Conservation (phyloP, 2,888 invertebrate species). For the Amiota minor region DNA sequence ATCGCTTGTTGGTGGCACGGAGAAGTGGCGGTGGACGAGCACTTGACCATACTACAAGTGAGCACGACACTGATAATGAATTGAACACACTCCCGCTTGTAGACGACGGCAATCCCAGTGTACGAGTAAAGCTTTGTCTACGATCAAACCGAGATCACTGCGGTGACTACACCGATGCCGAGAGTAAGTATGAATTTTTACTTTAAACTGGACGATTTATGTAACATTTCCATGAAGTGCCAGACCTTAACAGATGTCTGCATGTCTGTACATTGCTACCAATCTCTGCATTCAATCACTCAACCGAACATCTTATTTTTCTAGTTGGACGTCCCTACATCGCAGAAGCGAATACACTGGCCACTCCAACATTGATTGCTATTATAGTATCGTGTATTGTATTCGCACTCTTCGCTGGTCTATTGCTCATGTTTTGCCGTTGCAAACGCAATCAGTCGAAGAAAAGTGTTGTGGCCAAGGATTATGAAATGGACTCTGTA, state of each 20-base stretch:
- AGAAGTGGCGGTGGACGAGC: conserved; percentile 75
- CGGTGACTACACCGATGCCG: conserved; percentile 87
- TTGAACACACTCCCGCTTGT: conserved; percentile 78
- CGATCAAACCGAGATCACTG: conserved; percentile 87
- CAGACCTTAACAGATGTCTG: conserved; percentile 17
- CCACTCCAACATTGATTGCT: conserved; percentile 85
- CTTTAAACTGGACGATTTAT: conserved; percentile 17
- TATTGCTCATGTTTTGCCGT: conserved; percentile 88
- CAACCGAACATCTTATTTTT: conserved; percentile 26
- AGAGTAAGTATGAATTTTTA: conserved; percentile 78
- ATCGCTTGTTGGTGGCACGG: conserved; percentile 76
- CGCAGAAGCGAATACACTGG: conserved; percentile 83
- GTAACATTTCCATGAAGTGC: conserved; percentile 54
- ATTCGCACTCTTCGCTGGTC: conserved; percentile 83
- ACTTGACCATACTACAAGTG: conserved; percentile 68
- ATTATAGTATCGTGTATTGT: conserved; percentile 86
- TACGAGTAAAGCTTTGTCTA: conserved; percentile 87
- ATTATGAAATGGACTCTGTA: conserved; percentile 92
- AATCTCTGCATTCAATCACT: conserved; percentile 40
- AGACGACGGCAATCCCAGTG: conserved; percentile 77
- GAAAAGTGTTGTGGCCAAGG: conserved; percentile 86
- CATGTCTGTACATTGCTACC: conserved; percentile 35
- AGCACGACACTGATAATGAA: conserved; percentile 73
- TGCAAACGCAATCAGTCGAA: conserved; percentile 87
- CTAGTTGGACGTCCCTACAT: conserved; percentile 87